Percentiles rank a stretch among this genome's conserved stretches.
phyloP scores from a whole-genome alignment of 2,888 invertebrate species.

The Nomada hirtipes region DNA sequence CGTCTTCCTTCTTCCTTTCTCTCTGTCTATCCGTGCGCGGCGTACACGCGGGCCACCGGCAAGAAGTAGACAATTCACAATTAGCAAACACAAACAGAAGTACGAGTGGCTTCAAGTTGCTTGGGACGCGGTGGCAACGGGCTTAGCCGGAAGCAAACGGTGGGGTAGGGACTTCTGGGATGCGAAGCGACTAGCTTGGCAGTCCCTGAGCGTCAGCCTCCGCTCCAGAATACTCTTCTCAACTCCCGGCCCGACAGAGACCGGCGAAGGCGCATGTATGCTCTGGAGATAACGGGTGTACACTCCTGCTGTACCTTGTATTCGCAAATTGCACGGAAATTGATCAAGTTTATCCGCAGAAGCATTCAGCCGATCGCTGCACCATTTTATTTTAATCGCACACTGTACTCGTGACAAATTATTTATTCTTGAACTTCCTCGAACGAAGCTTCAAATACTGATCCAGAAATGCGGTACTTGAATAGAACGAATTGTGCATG shows the following conservation, averaged over 20 bases:
- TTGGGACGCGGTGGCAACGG: slow-evolving; percentile 73
- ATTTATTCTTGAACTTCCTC: not conserved
- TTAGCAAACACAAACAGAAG: slow-evolving; percentile 84
- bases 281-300: slow-evolving; percentile 67
- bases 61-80: slow-evolving; percentile 84
- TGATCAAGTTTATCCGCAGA: not conserved
- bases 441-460: not conserved
- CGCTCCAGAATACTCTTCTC: slow-evolving; percentile 71
- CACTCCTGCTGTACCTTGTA: not conserved
- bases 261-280: slow-evolving; percentile 67
- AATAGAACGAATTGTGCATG: not conserved
- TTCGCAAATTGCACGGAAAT: not conserved
- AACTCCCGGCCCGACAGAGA: slow-evolving; percentile 64
- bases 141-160: slow-evolving; percentile 78
- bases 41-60: slow-evolving; percentile 68
- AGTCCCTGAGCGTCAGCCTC: slow-evolving; percentile 72
- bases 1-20: slow-evolving; percentile 9
- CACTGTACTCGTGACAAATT: too few species aligned
- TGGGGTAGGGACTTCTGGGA: slow-evolving; percentile 74
- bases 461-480: not conserved
- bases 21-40: slow-evolving; percentile 45
- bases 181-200: slow-evolving; percentile 76
- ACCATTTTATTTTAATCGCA: too few species aligned
- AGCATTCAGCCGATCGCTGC: too few species aligned
- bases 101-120: slow-evolving; percentile 81